A percentile compares a stretch with the other conserved stretches of the same genome.
phyloP scores from a whole-genome alignment of 1,140 invertebrate genomes.

The Zaprionus tsacasi region DNA sequence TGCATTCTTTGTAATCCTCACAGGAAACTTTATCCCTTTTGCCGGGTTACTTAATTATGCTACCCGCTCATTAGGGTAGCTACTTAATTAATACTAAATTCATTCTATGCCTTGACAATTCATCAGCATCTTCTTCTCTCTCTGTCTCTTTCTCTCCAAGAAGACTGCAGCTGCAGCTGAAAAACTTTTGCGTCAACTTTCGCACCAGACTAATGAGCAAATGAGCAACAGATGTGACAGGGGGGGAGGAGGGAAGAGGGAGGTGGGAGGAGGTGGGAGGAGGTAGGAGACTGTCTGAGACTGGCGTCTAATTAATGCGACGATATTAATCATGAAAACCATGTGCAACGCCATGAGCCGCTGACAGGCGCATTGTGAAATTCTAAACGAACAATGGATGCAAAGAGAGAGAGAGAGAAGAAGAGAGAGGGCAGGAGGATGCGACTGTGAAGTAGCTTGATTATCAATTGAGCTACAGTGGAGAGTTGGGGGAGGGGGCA shows the following conservation, averaged over 20 bases:
- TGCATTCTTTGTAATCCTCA: neutral
- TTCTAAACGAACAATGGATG: constrained; percentile 54
- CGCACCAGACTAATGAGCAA: constrained; percentile 56
- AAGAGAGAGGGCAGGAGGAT: neutral
- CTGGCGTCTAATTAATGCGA: constrained; percentile 62
- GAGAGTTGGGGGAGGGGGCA: neutral
- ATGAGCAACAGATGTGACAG: constrained; percentile 17
- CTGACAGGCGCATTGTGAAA: constrained; percentile 40
- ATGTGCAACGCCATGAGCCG: constrained; percentile 10
- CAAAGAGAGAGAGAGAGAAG: neutral
- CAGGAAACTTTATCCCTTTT: constrained; percentile 3
- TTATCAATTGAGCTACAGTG: constrained; percentile 15
- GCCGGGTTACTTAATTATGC: constrained; percentile 15
- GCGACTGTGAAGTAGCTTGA: neutral
- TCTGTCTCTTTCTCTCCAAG: constrained; percentile 4
- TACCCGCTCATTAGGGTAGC: neutral
- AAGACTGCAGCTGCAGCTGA: constrained; percentile 41
- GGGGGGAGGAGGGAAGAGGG: neutral
- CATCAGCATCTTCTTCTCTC: neutral
- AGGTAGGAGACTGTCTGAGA: neutral
- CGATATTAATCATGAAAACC: constrained; percentile 60
- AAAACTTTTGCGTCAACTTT: constrained; percentile 52
- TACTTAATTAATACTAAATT: constrained; percentile 5
- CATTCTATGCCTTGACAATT: constrained; percentile 21
- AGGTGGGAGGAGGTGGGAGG: neutral